Percentiles rank a stretch among this genome's conserved stretches.
phyloP scores from a whole-genome alignment of 2,797 vertebrate species.

The Brotula barbata region DNA sequence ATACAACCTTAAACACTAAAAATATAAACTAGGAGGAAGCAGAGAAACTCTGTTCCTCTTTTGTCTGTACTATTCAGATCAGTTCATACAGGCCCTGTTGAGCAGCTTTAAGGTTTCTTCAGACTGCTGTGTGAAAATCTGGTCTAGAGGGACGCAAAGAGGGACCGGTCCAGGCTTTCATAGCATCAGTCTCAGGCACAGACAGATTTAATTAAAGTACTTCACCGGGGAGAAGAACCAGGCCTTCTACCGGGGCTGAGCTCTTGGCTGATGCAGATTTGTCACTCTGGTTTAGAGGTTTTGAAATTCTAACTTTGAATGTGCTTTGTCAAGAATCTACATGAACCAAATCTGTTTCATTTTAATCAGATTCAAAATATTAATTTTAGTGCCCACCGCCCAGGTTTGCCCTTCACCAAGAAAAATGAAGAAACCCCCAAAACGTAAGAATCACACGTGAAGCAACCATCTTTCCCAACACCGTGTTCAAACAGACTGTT shows the following conservation, averaged over 20 bases:
- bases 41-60: not conserved
- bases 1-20: not conserved
- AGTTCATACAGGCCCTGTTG: conserved; percentile 2
- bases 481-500: conserved; percentile 5
- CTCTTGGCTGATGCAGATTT: not conserved
- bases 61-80: conserved; percentile 10
- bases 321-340: not conserved
- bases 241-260: not conserved
- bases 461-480: conserved; percentile 34
- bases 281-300: not conserved
- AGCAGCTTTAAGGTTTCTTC: conserved; percentile 15
- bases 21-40: conserved; percentile 2
- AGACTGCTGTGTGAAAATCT: conserved; percentile 25
- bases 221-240: not conserved
- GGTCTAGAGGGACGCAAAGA: not conserved
- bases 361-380: not conserved
- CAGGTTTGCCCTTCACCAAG: conserved; percentile 10
- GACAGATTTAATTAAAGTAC: conserved; percentile 8
- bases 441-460: conserved; percentile 4
- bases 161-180: conserved; percentile 2
- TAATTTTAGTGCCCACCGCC: not conserved
- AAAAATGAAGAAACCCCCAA: conserved; percentile 36
- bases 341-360: not conserved
- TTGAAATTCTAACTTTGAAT: not conserved
- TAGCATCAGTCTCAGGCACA: conserved; percentile 2